Base-by-base conservation (phyloP, 2,797 vertebrate genomes). In the Oreonectes daqikongensis region DNA sequence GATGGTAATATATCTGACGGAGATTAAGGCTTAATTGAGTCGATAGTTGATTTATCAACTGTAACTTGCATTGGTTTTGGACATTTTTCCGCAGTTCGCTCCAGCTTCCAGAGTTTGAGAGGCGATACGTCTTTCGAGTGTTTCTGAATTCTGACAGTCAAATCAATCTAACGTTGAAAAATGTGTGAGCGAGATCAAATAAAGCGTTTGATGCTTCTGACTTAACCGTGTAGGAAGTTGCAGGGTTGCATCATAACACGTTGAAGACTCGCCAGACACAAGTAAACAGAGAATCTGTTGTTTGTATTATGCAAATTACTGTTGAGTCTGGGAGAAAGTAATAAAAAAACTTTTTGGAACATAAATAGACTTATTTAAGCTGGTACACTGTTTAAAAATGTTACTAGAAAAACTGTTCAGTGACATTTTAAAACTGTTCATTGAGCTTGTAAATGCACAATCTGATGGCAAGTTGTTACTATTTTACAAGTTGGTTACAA, bases 1-100 rank as follows among this genome's bases (percentile, higher is more conserved):
- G 77, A 66, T 40, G 60, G 46, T 63, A 75, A 84, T 78, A 77
- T 75, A 78, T 83, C 80, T 81, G 83, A 83, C 50, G 73, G 65
- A 81, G 77, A 81, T 86, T 81, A 81, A 42, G 17, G 70, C 66
- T 50, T 81, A 81, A 83, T 81, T 73, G 69, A 81, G 72, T 74
- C 57, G 55, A 65, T 64, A 72, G 57, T 75, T 75, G 75, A 82
- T 82, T 81, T 78, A 84, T 80, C 71, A 64, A 67, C 57, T 64
- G 77, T 65, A 79, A 80, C 77, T 78, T 57, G 44, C 73, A 79
- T 77, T 79, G 77, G 71, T 57, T 71, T 83, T 80, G 68, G 77
- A 78, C 63, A 59, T 72, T 68, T 77, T 72, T 40, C 70, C 28
- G 8, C 22, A 59, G 44, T 79, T 79, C 38, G 48, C 42, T 78